phyloP scores from a whole-genome alignment of 2,113 vertebrate genomes.

The Phrynosoma platyrhinos region DNA sequence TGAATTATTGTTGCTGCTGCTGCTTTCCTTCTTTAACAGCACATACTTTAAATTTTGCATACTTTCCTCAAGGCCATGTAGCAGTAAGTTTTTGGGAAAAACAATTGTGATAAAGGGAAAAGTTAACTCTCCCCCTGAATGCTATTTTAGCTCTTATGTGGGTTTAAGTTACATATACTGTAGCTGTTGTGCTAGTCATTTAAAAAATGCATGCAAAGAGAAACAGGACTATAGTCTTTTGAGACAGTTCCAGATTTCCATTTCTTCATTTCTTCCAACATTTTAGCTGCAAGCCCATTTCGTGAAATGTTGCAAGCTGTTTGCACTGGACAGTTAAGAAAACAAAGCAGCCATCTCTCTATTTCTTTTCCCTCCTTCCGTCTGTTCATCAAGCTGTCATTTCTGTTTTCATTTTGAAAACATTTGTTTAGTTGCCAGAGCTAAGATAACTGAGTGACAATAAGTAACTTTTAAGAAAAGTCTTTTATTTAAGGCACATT shows the following conservation, averaged over 20 bases:
- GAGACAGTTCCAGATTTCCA: background rate
- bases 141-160: constrained; percentile 15
- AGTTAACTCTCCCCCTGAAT: background rate
- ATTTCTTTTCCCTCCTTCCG: constrained; percentile 4
- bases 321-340: constrained; percentile 7
- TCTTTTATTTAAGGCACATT: constrained; percentile 50
- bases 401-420: constrained; percentile 48
- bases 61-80: background rate
- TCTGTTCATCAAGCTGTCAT: constrained; percentile 21
- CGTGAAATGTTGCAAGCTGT: background rate
- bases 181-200: accelerated
- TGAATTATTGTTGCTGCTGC: no score
- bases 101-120: background rate
- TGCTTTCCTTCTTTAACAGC: no score
- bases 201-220: background rate
- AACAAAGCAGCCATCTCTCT: background rate
- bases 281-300: constrained; percentile 4
- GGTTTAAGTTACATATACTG: background rate
- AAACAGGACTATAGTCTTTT: background rate
- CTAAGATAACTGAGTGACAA: constrained; percentile 30
- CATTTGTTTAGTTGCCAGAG: constrained; percentile 48
- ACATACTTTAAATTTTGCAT: background rate
- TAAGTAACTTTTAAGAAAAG: constrained; percentile 66
- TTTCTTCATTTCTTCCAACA: background rate
- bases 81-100: background rate